Evolutionary conservation across 2,113 vertebrate species (phyloP), one percentile per base, ranked within the genome.

Genomic region (Theristicus caerulescens): DNA sequence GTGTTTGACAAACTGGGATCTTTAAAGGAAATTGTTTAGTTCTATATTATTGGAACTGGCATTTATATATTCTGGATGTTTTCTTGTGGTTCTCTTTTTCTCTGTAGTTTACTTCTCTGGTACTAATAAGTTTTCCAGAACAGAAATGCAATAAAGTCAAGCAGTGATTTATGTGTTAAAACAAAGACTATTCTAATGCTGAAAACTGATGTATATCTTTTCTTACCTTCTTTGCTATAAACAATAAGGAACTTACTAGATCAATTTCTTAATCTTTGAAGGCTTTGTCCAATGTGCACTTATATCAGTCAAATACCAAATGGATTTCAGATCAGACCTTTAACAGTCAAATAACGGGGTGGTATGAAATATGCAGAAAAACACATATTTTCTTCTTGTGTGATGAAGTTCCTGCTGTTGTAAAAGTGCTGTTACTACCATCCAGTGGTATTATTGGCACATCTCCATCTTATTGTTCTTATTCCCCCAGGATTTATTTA

Each of bases 11-110:
- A 95, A 67, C 26, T 62, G 58, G 54, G 51, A 91, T 94, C 84
- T 93, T 93, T 87, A 95, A 91, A 90, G 54, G 62, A 96, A 96
- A 93, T 88, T 86, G 51, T 62, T 96, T 90, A 90, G 74, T 91
- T 86, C 73, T 65, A 27, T 93, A 12, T 46, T 91, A 90, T 80
- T 96, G 54, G 58, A 93, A 96, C 34, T 91, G 88, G 52, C 91
- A 87, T 86, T 97, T 92, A 94, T 94, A 70, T 64, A 83, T 82
- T 81, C 66, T 65, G 66, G 62, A 78, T 94, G 66, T 66, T 93
- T 88, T 82, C 93, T 86, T 77, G 88, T 0, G 74, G 77, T 87
- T 95, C 25, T 89, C n/a, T 64, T 95, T 88, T 90, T 44, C 70
- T 94, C 58, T 91, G 25, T 70, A 91, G 54, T 94, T 89, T 61